Evolutionary conservation across 2,888 invertebrate genomes (phyloP).

Genomic region (Aricia artaxerxes): DNA sequence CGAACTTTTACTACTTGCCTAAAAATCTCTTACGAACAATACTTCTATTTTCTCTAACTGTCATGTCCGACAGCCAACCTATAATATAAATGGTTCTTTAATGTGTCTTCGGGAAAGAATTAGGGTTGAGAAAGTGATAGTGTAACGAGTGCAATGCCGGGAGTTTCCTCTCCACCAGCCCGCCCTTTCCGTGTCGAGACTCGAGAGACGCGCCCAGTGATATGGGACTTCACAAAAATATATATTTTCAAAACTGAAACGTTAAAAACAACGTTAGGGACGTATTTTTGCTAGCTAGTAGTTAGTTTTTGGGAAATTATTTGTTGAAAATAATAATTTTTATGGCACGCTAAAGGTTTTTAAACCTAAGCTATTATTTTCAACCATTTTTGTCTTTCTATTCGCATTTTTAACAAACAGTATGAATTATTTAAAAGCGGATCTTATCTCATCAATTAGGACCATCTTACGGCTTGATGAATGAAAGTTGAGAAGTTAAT

Average conservation of each 20-base stretch:
- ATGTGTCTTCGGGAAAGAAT: constrained; percentile 1
- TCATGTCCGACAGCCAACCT: background rate
- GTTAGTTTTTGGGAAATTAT: background rate
- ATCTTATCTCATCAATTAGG: background rate
- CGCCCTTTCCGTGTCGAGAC: constrained; percentile 40
- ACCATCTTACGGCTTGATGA: background rate
- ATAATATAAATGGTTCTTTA: constrained; percentile 4
- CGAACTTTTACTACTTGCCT: background rate
- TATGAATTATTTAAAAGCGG: background rate
- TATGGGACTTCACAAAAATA: constrained; percentile 8
- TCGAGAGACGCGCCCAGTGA: constrained; percentile 12
- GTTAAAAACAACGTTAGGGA: background rate
- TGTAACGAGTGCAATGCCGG: constrained; percentile 28
- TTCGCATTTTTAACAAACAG: too few species aligned
- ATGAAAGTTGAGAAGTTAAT: constrained; percentile 9
- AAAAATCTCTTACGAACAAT: background rate
- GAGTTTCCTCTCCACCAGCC: constrained; percentile 25
- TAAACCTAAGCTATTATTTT: too few species aligned
- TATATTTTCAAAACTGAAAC: constrained; percentile 27
- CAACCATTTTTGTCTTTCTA: background rate
- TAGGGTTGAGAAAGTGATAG: constrained; percentile 20
- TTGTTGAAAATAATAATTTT: background rate
- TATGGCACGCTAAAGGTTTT: too few species aligned
- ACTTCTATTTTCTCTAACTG: background rate
- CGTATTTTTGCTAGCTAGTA: background rate